A percentile compares a stretch with the other conserved stretches of the same genome.
Evolutionary conservation across 2,797 vertebrate species (phyloP).

Genomic region (Orientallactaga sibirica): DNA sequence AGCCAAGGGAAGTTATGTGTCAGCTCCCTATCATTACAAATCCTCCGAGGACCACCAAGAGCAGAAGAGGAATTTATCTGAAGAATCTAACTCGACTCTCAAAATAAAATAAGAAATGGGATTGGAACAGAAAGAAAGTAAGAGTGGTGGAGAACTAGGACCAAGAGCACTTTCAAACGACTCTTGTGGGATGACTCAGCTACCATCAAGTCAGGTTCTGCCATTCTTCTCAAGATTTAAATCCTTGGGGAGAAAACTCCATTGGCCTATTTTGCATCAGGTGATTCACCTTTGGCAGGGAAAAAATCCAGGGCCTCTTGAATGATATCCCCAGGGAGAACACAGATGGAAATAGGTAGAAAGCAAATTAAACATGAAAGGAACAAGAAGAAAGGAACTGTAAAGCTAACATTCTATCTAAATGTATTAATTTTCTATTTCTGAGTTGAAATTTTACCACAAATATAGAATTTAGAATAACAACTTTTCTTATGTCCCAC

Average conservation of each 20-base stretch:
- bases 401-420: background rate
- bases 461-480: background rate
- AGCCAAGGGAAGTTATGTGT: background rate
- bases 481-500: background rate
- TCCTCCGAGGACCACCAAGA: background rate
- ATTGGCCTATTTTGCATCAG: background rate
- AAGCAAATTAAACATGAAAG: background rate
- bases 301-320: background rate
- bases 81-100: background rate
- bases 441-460: background rate
- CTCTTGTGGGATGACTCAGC: background rate
- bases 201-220: background rate
- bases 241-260: background rate
- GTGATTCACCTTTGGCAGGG: background rate
- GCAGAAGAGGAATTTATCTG: slow-evolving; percentile 1
- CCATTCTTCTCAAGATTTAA: slow-evolving; percentile 11
- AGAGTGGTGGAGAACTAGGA: background rate
- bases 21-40: background rate
- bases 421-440: background rate
- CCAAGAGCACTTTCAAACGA: background rate
- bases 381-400: background rate
- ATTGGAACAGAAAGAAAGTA: background rate
- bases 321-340: background rate
- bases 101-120: slow-evolving; percentile 22
- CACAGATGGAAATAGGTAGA: slow-evolving; percentile 8